Conservation (phyloP, 2,113 vertebrate genomes). For the Halcyon malimbica region DNA sequence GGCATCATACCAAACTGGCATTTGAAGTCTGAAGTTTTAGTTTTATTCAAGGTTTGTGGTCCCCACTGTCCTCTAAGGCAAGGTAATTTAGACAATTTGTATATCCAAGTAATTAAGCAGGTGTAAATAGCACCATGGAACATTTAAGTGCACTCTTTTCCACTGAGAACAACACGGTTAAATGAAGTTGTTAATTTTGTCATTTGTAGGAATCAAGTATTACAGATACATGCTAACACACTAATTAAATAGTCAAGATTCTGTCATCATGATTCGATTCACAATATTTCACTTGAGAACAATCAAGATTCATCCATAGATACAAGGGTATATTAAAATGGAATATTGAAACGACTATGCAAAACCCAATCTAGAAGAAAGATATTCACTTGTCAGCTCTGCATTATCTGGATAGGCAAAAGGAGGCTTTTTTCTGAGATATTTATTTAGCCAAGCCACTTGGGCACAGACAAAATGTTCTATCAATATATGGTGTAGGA, state of each 20-base stretch:
- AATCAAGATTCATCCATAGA: slow-evolving; percentile 10
- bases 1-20: not conserved
- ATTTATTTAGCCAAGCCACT: not conserved
- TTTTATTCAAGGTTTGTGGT: not conserved
- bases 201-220: not conserved
- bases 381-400: not conserved
- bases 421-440: not conserved
- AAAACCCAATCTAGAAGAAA: not conserved
- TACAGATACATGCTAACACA: slow-evolving; percentile 1
- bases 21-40: not conserved
- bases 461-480: not conserved
- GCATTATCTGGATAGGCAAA: not conserved
- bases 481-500: not conserved
- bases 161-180: slow-evolving; percentile 10
- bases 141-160: slow-evolving; percentile 12
- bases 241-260: slow-evolving; percentile 35
- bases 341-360: not conserved
- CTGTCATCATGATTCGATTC: slow-evolving; percentile 35
- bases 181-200: slow-evolving; percentile 44
- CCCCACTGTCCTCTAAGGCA: not conserved
- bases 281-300: slow-evolving; percentile 51
- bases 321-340: not conserved
- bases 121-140: slow-evolving; percentile 12
- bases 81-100: slow-evolving; percentile 32
- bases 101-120: slow-evolving; percentile 49